Conservation (phyloP, 2,888 invertebrate genomes). For the Agrochola lota region DNA sequence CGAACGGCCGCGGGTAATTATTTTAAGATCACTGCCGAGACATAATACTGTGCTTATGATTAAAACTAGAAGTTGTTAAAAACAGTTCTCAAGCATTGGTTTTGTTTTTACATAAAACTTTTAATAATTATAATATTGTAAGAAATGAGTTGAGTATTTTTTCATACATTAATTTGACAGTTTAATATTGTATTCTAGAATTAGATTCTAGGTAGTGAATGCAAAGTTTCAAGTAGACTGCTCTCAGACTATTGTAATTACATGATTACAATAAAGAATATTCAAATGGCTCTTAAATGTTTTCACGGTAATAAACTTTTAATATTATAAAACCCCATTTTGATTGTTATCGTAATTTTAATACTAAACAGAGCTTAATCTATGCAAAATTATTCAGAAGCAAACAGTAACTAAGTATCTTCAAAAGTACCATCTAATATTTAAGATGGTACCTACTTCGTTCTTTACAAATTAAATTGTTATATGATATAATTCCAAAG, state of each 20-base stretch:
- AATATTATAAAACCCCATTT: slow-evolving; percentile 17
- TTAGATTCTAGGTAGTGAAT: not conserved
- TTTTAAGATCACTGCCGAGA: no score
- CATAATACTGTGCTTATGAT: no score
- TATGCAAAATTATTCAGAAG: not conserved
- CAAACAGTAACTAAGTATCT: not conserved
- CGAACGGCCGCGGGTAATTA: no score
- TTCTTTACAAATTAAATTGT: not conserved
- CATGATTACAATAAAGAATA: slow-evolving; percentile 21
- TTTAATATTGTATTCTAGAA: not conserved
- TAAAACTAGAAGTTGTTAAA: not conserved
- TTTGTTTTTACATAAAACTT: not conserved
- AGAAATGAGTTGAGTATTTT: not conserved
- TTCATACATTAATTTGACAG: not conserved
- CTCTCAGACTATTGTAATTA: slow-evolving; percentile 4
- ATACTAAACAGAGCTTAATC: not conserved
- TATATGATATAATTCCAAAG: not conserved
- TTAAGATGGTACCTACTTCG: slow-evolving; percentile 1
- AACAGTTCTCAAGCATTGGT: not conserved
- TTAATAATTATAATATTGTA: not conserved
- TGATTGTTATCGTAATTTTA: slow-evolving; percentile 17
- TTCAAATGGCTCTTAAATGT: slow-evolving; percentile 21
- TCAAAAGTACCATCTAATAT: not conserved
- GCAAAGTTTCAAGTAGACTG: slow-evolving; percentile 17
- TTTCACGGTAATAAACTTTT: slow-evolving; percentile 55